Evolutionary conservation across 2,113 vertebrate species (phyloP), one percentile per base, ranked within the genome.

Genomic region (Psilopogon haemacephalus): DNA sequence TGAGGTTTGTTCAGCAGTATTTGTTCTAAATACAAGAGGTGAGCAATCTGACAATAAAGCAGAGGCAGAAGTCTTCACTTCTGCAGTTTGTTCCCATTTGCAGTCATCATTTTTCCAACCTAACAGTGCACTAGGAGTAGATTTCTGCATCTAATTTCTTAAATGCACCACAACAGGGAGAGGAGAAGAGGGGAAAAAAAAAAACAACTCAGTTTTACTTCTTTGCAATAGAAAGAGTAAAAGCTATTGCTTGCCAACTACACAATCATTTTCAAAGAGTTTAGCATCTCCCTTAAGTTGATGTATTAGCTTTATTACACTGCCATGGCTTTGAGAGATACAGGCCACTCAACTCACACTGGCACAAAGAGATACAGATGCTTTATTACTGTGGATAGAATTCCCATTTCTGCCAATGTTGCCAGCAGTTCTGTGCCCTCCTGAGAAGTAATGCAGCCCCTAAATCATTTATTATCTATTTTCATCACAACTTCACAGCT

Each of bases 251-350:
- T 83, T 90, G 72, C 74, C 79, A 95, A 84, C 11, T 63, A 70
- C 86, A 88, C 67, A 63, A 79, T 88, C 88, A 79, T 86, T 94
- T 95, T 95, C 88, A 67, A 93, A 93, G 58, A 93, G 79, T 78
- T 94, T 42, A 94, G 59, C 35, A 78, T 88, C 76, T 91, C 91
- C 91, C 78, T 87, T 81, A 82, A 72, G 71, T 77, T 96, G 91
- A 95, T 95, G 80, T 89, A 92, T 90, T 85, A 73, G 40, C 67
- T 95, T 96, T 94, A 96, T 96, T 96, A 96, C 52, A 59, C n/a
- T 82, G 75, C 56, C 55, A 78, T 59, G 64, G 89, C 92, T 95
- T 91, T 91, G 87, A 94, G 87, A 95, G 65, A 89, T 83, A 89
- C 44, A 94, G 89, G 92, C 81, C 85, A 94, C 87, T 86, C 86